Percentiles rank a stretch among this genome's conserved stretches.
These are phyloP conservation scores for Syrista parreyssii DNA, from an alignment of 2,888 invertebrate genomes.

Conservation along the genomic window DNA sequence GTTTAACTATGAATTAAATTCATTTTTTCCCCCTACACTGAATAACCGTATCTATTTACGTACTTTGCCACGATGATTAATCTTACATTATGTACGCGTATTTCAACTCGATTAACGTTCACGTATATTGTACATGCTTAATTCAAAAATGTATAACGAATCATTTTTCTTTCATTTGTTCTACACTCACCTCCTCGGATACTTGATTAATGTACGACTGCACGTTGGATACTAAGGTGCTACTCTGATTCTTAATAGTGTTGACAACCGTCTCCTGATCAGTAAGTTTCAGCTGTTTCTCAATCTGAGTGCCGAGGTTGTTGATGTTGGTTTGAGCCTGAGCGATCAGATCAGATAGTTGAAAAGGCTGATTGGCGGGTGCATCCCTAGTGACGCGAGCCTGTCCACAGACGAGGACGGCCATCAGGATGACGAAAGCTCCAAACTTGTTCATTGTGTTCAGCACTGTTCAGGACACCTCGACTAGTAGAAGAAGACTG, in stretches of 20 bases:
- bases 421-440: conserved; percentile 32
- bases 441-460: background rate
- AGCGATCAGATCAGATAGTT: conserved; percentile 41
- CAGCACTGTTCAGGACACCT: conserved; percentile 12
- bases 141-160: background rate
- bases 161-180: background rate
- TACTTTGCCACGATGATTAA: background rate
- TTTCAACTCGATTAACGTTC: background rate
- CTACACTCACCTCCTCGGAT: conserved; percentile 48
- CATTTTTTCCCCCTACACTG: no score
- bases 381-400: conserved; percentile 20
- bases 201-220: conserved; percentile 45
- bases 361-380: conserved; percentile 28
- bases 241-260: conserved; percentile 49
- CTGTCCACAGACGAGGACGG: conserved; percentile 20
- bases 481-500: conserved; percentile 42
- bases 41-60: background rate
- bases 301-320: conserved; percentile 47
- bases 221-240: conserved; percentile 42
- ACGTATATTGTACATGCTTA: background rate
- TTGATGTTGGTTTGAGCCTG: conserved; percentile 50
- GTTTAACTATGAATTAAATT: background rate
- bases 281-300: conserved; percentile 47
- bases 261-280: conserved; percentile 47
- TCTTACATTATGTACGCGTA: no score